Percentiles rank a stretch among this genome's conserved stretches.
phyloP scores from a whole-genome alignment of 2,888 invertebrate species.

The Flexamia atlantica region DNA sequence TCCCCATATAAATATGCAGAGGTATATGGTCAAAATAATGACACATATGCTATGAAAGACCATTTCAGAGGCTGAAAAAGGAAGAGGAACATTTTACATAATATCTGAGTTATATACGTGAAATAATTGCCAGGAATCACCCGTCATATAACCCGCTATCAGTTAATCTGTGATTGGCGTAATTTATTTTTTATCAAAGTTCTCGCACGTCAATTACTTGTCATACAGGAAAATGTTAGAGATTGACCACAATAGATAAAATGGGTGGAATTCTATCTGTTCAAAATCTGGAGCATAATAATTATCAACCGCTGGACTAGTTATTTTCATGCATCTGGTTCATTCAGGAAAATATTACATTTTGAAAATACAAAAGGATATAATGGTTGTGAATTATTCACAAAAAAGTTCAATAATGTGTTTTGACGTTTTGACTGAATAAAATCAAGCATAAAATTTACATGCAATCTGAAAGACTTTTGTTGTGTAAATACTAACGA shows the following conservation, averaged over 20 bases:
- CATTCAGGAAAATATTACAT: too few relatives aligned
- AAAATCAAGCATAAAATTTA: too few relatives aligned
- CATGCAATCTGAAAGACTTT: too few relatives aligned
- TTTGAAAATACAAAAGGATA: too few relatives aligned
- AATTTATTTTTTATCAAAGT: background rate
- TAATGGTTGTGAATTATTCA: too few relatives aligned
- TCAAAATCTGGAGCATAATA: background rate
- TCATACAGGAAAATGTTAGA: background rate
- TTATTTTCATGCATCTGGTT: too few relatives aligned
- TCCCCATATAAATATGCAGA: background rate
- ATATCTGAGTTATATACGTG: slow-evolving; percentile 11
- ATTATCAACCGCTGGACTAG: too few relatives aligned
- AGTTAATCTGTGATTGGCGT: background rate
- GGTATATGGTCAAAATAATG: background rate
- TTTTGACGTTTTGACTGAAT: too few relatives aligned
- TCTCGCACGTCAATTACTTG: background rate
- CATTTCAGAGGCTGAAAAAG: background rate
- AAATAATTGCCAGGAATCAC: background rate
- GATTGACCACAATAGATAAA: background rate
- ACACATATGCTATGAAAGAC: slow-evolving; percentile 6
- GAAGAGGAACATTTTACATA: background rate
- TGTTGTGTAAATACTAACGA: too few relatives aligned
- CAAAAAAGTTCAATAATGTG: too few relatives aligned
- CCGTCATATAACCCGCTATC: background rate
- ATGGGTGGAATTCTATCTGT: background rate